phyloP scores from a whole-genome alignment of 2,888 invertebrate genomes.

The Cerceris ruficornis region DNA sequence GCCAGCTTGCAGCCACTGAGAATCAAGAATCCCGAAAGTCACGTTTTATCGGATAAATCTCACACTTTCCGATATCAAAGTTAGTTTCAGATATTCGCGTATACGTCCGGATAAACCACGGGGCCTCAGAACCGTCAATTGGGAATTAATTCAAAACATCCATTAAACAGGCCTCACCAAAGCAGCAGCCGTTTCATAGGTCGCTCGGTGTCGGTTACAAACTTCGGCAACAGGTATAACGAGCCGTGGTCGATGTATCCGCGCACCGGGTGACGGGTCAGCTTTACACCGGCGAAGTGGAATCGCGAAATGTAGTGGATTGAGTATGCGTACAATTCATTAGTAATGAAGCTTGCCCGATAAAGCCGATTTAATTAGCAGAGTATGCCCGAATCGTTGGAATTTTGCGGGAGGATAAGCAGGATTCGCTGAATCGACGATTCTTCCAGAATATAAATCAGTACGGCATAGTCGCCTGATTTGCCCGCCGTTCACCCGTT shows the following conservation, averaged over 20 bases:
- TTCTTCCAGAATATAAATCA: neutral
- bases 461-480: no score
- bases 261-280: conserved; percentile 42
- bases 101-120: conserved; percentile 6
- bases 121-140: conserved; percentile 24
- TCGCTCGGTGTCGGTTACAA: conserved; percentile 41
- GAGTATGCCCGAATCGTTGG: conserved; percentile 27
- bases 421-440: neutral
- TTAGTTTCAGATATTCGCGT: conserved; percentile 10
- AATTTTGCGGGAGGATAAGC: neutral
- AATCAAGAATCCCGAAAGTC: neutral
- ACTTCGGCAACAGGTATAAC: conserved; percentile 65
- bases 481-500: no score
- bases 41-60: neutral
- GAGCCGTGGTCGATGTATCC: conserved; percentile 39
- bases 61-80: conserved; percentile 11
- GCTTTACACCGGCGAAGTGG: conserved; percentile 32
- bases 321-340: conserved; percentile 47
- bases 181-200: conserved; percentile 15
- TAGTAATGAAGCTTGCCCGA: conserved; percentile 49
- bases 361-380: conserved; percentile 60
- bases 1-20: no score
- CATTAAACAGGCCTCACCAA: conserved; percentile 31
- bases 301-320: conserved; percentile 39
- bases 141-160: conserved; percentile 46